Evolutionary conservation across 2,113 vertebrate genomes (phyloP).

Genomic region (Vombatus ursinus): DNA sequence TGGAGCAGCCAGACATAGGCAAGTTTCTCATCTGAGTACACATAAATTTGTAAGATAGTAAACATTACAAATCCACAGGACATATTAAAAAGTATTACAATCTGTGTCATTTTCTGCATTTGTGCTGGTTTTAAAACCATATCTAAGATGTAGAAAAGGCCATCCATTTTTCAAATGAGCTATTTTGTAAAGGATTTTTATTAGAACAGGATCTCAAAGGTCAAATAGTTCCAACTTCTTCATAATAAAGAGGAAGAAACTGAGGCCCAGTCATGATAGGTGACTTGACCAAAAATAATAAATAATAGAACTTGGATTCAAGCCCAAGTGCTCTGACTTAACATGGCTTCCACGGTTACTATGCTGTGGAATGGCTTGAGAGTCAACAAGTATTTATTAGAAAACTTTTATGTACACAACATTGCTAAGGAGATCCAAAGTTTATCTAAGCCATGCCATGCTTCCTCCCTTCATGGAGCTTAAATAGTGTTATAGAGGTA

Average conservation of each 20-base stretch:
- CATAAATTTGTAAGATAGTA: background rate
- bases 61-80: background rate
- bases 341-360: background rate
- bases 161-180: background rate
- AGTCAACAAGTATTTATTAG: background rate
- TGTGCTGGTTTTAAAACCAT: rapidly evolving
- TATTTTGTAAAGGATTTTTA: background rate
- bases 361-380: background rate
- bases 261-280: background rate
- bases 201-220: background rate
- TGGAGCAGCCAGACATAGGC: conserved; percentile 41
- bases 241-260: background rate
- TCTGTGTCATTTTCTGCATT: rapidly evolving
- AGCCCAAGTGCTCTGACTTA: background rate
- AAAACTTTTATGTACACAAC: background rate
- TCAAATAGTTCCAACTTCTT: background rate
- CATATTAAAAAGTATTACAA: background rate
- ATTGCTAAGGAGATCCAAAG: background rate
- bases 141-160: background rate
- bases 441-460: background rate
- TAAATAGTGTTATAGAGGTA: background rate
- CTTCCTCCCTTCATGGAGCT: background rate
- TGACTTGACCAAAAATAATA: background rate
- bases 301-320: background rate
- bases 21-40: background rate